These are phyloP conservation scores for Hypanus sabinus DNA, from an alignment of 2,113 vertebrate species.

Conservation along the genomic window DNA sequence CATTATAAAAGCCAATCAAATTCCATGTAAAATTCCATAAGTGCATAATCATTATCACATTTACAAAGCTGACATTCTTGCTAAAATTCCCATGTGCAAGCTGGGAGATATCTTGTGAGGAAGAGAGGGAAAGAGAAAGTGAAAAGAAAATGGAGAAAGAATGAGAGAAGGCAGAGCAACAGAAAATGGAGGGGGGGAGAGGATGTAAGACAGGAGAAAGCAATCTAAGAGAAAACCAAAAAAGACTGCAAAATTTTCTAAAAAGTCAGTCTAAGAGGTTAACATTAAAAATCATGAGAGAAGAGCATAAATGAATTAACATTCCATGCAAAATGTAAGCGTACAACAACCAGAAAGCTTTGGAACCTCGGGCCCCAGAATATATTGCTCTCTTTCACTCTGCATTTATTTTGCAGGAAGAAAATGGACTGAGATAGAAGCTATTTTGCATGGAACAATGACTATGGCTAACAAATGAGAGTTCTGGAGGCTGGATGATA, in stretches of 20 bases:
- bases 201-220: neutral
- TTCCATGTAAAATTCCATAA: neutral
- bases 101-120: neutral
- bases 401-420: conserved; percentile 63
- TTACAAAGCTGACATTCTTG: neutral
- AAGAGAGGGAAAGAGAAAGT: neutral
- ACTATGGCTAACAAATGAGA: conserved; percentile 81
- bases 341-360: conserved; percentile 31
- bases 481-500: conserved; percentile 69
- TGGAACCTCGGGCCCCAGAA: conserved; percentile 45
- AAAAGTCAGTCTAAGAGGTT: neutral
- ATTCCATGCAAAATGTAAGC: conserved; percentile 32
- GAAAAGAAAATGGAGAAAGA: neutral
- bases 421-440: conserved; percentile 76
- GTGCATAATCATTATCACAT: neutral
- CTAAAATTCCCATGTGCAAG: neutral
- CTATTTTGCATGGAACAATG: conserved; percentile 84
- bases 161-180: too few relatives aligned
- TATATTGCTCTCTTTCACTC: conserved; percentile 52
- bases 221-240: neutral
- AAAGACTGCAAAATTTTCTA: neutral
- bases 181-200: neutral
- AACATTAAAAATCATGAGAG: conserved; percentile 5
- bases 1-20: neutral
- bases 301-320: neutral